These are phyloP conservation scores for Eupithecia inturbata DNA, from an alignment of 2,888 invertebrate genomes.

Conservation along the genomic window DNA sequence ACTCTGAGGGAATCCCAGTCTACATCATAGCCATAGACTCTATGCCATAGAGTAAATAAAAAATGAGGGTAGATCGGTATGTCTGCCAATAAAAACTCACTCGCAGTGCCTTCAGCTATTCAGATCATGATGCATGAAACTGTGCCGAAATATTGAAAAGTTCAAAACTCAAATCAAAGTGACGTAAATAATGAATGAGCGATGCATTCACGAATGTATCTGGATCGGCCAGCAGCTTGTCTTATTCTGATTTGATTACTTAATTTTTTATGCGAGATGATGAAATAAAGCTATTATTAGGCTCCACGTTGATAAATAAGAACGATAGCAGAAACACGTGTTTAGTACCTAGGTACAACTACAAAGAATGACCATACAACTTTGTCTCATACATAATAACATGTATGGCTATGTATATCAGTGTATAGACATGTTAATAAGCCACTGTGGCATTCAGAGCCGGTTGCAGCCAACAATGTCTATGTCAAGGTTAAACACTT, in stretches of 20 bases:
- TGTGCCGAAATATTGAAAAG: too few species aligned
- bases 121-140: too few species aligned
- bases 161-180: too few species aligned
- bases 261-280: not conserved
- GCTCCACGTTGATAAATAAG: not conserved
- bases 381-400: slow-evolving; percentile 4
- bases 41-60: too few species aligned
- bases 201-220: too few species aligned
- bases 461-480: slow-evolving; percentile 41
- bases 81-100: too few species aligned
- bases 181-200: too few species aligned
- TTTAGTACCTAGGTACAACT: not conserved
- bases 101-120: too few species aligned
- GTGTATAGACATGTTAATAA: slow-evolving; percentile 15
- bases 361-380: not conserved
- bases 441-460: slow-evolving; percentile 24
- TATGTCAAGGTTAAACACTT: slow-evolving; percentile 42
- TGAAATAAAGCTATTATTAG: not conserved
- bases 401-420: not conserved
- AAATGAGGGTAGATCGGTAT: too few species aligned
- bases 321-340: not conserved
- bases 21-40: not conserved
- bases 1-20: not conserved
- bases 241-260: not conserved
- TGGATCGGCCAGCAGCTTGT: not conserved